Evolutionary conservation across 2,797 vertebrate genomes (phyloP), one percentile per base, ranked within the genome.

Genomic region (Prunella strophiata): DNA sequence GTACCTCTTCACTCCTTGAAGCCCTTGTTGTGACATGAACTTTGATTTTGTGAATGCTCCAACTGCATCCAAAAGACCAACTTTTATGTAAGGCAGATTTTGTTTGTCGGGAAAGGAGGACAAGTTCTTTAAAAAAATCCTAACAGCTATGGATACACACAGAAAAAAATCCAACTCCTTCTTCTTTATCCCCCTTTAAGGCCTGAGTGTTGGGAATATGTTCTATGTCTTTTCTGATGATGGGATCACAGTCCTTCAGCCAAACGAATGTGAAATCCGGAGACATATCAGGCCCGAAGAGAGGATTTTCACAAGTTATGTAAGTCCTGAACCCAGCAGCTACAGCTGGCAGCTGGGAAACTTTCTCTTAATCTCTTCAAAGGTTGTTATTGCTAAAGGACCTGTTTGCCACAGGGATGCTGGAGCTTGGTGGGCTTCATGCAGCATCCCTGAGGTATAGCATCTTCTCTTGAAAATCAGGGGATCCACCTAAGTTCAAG

Each of bases 161-260:
- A 74, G 70, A 62, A 59, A 43, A 54, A 52, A 65, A 32, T 59
- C 50, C 59, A 66, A 1, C 82, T 96, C n/a, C 70, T 95, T 93
- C 89, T 95, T 79, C 67, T 91, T 80, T 81, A 93, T 92, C 85
- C 87, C 93, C 58, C 85, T 94, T 95, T 32, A 96, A 99, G 99
- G 99, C 43, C 94, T 99, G 97, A 99, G 99, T 59, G 99, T 99
- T 80, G 99, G 99, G 82, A 99, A 99, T 91, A 98, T 99, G 99
- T 99, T 99, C 97, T 99, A 99, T 20, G 97, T 99, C 94, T 99
- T 99, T 97, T 99, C 98, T 5, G 98, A 99, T 7, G 98, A 99
- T 26, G 99, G 99, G 78, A 98, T 99, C 96, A 98, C 98, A 11
- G 96, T 99, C 85, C 98, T 99, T 61, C 99, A 99, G 96, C 99